These are phyloP conservation scores for Morone chrysops DNA, from an alignment of 2,113 vertebrate species.

Conservation along the genomic window DNA sequence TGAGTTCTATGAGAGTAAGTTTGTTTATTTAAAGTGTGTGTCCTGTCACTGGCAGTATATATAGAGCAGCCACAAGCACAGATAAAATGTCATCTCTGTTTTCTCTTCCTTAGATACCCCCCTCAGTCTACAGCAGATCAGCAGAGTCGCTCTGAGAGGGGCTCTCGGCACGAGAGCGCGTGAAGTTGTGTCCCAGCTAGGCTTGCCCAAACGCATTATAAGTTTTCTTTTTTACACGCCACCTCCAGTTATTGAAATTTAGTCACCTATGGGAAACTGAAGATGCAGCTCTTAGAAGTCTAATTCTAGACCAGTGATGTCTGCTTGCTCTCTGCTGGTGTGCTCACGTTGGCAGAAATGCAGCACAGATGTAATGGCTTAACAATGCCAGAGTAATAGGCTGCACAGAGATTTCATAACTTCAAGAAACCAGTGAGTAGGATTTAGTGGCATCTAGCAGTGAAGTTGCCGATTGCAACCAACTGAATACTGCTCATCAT, in stretches of 20 bases:
- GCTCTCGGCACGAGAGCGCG: constrained; percentile 80
- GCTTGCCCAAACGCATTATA: constrained; percentile 87
- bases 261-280: background rate
- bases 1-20: constrained; percentile 91
- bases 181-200: constrained; percentile 83
- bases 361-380: constrained; percentile 6
- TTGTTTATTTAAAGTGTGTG: background rate
- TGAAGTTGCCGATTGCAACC: too few relatives aligned
- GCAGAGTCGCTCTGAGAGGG: constrained; percentile 87
- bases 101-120: constrained; percentile 79
- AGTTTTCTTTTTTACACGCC: constrained; percentile 88
- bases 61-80: background rate
- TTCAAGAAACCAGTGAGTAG: background rate
- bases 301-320: background rate
- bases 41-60: background rate
- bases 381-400: background rate
- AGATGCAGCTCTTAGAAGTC: background rate
- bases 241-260: constrained; percentile 56
- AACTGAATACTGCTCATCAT: too few relatives aligned
- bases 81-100: background rate
- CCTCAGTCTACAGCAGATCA: constrained; percentile 89
- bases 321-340: background rate
- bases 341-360: background rate
- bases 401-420: constrained; percentile 2
- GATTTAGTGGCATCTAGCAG: too few relatives aligned